phyloP scores from a whole-genome alignment of 2,113 vertebrate species.

The Microtus ochrogaster region DNA sequence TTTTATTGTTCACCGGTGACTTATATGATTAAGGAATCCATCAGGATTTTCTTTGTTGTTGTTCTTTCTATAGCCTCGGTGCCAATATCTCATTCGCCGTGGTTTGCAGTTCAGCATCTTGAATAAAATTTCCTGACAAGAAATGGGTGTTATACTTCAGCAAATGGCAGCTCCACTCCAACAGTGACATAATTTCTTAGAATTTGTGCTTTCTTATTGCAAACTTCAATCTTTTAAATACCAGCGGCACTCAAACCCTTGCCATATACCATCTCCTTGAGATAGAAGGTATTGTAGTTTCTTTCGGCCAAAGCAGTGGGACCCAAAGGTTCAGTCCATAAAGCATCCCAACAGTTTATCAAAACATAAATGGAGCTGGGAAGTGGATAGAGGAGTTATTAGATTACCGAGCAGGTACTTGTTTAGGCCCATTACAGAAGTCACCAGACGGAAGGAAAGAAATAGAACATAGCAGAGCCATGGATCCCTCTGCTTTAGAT shows the following conservation, averaged over 20 bases:
- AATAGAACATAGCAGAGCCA: not conserved
- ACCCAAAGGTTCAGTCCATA: constrained; percentile 56
- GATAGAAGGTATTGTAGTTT: constrained; percentile 64
- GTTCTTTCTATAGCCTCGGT: constrained; percentile 80
- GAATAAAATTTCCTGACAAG: constrained; percentile 77
- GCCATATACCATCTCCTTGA: constrained; percentile 61
- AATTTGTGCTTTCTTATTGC: constrained; percentile 75
- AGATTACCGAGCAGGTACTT: not conserved
- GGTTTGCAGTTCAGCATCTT: constrained; percentile 45
- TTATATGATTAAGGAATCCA: constrained; percentile 90
- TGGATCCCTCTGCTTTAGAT: not conserved
- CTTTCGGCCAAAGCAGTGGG: constrained; percentile 57
- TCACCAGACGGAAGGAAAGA: not conserved
- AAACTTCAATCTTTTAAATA: constrained; percentile 73
- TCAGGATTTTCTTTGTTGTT: constrained; percentile 84
- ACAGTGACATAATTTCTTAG: constrained; percentile 60
- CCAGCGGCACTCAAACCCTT: constrained; percentile 70
- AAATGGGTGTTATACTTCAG: constrained; percentile 71
- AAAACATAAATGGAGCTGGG: constrained; percentile 45
- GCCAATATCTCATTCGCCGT: constrained; percentile 68
- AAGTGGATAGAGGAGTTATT: constrained; percentile 34
- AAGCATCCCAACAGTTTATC: constrained; percentile 55
- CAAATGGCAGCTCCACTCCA: constrained; percentile 73
- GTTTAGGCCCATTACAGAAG: not conserved
- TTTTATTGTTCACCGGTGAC: constrained; percentile 85